These are phyloP conservation scores for Ochotona princeps DNA, from an alignment of 2,113 vertebrate genomes.

Conservation along the genomic window DNA sequence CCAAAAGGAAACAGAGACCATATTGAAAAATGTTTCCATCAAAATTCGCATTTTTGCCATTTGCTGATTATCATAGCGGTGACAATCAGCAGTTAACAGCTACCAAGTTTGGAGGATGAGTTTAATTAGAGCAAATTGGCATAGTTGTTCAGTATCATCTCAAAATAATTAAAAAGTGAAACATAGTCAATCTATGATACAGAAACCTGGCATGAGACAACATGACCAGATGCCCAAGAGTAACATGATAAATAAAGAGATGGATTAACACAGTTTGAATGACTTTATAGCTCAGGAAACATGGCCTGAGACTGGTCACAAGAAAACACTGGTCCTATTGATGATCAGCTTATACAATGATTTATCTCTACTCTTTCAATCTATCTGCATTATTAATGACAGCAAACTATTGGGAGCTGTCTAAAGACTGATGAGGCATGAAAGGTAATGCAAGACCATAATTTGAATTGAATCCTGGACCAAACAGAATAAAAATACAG, in stretches of 20 bases:
- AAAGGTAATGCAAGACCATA: neutral
- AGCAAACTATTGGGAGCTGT: neutral
- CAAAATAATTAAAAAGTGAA: slow-evolving; percentile 13
- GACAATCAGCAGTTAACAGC: neutral
- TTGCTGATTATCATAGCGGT: neutral
- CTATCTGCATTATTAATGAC: neutral
- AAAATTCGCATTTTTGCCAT: neutral
- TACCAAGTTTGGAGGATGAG: neutral
- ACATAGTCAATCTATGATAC: neutral
- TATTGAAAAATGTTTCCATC: neutral
- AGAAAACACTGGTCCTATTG: neutral
- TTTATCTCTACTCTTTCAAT: neutral
- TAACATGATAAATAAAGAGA: neutral
- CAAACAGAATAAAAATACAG: neutral
- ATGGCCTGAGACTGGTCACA: neutral
- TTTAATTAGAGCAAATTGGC: neutral
- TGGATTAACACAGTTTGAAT: neutral
- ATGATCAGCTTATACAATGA: neutral
- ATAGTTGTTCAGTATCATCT: neutral
- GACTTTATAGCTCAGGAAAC: neutral
- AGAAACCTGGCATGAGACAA: neutral
- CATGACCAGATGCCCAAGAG: neutral
- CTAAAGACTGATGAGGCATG: neutral
- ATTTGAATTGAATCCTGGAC: neutral
- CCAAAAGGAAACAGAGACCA: neutral